These are phyloP conservation scores for Holothuria glaberrima DNA, from an alignment of 35 echinoderm and acorn worm genomes.

Conservation along the genomic window DNA sequence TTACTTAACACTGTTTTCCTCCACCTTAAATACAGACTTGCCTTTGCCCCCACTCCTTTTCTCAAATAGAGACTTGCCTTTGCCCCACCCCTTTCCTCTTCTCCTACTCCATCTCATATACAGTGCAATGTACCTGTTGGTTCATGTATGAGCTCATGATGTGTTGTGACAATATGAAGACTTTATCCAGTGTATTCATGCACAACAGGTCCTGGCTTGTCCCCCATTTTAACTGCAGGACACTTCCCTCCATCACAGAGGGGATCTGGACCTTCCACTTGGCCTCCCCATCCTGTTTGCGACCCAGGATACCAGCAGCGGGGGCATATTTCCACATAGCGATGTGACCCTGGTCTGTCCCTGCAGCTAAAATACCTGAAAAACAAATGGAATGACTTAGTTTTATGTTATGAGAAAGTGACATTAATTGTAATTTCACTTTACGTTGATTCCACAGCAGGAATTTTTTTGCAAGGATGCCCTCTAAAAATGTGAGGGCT, in stretches of 20 bases:
- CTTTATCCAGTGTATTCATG: conserved; percentile 64
- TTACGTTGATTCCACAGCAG: no score
- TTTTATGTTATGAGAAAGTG: no score
- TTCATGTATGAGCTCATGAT: conserved; percentile 89
- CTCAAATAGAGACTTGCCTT: no score
- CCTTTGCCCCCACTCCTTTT: no score
- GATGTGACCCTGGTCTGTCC: conserved; percentile 81
- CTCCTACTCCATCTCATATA: no score
- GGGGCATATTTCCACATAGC: conserved; percentile 91
- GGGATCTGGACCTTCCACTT: conserved; percentile 93
- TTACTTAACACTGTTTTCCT: no score
- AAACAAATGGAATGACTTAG: neutral
- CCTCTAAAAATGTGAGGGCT: no score
- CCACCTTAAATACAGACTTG: no score
- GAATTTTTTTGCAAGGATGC: no score
- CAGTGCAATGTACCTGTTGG: conserved; percentile 62
- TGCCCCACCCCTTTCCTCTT: no score
- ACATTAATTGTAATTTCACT: no score
- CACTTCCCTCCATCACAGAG: conserved; percentile 71
- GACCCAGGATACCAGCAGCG: conserved; percentile 53
- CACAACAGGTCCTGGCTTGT: conserved; percentile 70
- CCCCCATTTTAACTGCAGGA: conserved; percentile 90
- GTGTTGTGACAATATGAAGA: conserved; percentile 72
- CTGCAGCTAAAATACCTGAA: conserved; percentile 77
- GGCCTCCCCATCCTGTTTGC: conserved; percentile 84